A percentile compares a stretch with the other conserved stretches of the same genome.
Evolutionary conservation across 1,140 invertebrate genomes (phyloP).

Genomic region (Whitmania pigra): DNA sequence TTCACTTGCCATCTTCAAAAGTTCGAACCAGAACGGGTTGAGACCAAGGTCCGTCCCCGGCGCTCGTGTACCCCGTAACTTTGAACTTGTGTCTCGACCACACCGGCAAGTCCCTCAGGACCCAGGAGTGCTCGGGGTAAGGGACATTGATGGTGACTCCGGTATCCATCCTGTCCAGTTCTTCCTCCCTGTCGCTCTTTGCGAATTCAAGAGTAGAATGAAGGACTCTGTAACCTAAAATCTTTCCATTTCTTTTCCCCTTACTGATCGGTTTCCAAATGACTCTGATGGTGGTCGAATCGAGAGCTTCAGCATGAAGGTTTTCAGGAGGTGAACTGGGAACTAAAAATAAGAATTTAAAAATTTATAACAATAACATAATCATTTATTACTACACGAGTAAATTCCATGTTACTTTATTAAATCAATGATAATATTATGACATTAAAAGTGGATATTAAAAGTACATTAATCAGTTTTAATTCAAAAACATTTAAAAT

Average conservation of each 20-base stretch:
- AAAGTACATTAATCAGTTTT: too few species aligned
- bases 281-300: conserved; percentile 72
- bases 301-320: conserved; percentile 69
- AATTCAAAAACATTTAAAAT: too few species aligned
- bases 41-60: conserved; percentile 53
- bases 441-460: too few species aligned
- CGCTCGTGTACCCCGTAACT: conserved; percentile 33
- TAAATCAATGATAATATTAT: too few species aligned
- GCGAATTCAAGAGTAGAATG: conserved; percentile 45
- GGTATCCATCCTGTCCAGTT: background rate
- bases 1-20: conserved; percentile 65
- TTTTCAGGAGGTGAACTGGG: conserved; percentile 87
- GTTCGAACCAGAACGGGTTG: conserved; percentile 85
- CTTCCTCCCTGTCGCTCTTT: background rate
- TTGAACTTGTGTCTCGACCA: conserved; percentile 12
- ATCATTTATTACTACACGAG: too few species aligned
- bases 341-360: conserved; percentile 28
- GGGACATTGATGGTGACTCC: background rate
- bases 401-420: too few species aligned
- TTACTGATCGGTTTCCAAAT: conserved; percentile 76
- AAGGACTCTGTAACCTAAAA: conserved; percentile 80
- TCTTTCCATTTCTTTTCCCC: conserved; percentile 72
- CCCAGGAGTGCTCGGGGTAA: background rate
- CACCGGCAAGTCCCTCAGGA: background rate
- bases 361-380: background rate